Evolutionary conservation across 2,888 invertebrate genomes (phyloP).

Genomic region (Scaptomyza polygonia): DNA sequence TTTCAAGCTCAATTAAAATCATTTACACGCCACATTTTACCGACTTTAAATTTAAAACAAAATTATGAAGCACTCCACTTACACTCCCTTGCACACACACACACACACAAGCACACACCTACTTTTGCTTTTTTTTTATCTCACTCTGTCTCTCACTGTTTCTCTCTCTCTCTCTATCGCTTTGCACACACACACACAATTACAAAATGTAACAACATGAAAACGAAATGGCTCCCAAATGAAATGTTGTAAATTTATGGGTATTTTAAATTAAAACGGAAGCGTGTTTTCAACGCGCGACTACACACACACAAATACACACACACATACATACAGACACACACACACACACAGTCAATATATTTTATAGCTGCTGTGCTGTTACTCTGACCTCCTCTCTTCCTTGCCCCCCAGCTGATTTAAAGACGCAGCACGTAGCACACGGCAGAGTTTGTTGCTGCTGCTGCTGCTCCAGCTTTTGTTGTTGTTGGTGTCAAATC

Average conservation of each 20-base stretch:
- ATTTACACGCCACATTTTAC: slow-evolving; percentile 70
- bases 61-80: slow-evolving; percentile 52
- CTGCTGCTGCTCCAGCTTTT: slow-evolving; percentile 19
- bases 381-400: slow-evolving; percentile 22
- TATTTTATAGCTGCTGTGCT: slow-evolving; percentile 70
- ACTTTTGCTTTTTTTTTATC: slow-evolving; percentile 18
- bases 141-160: slow-evolving; percentile 15
- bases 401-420: slow-evolving; percentile 18
- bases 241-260: slow-evolving; percentile 84
- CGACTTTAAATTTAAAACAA: slow-evolving; percentile 65
- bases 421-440: slow-evolving; percentile 74
- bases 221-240: slow-evolving; percentile 83
- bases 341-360: slow-evolving; percentile 68
- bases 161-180: slow-evolving; percentile 16
- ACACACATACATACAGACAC: slow-evolving; percentile 42
- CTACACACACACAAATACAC: slow-evolving; percentile 48
- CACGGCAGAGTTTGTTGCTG: slow-evolving; percentile 57
- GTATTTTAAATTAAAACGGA: slow-evolving; percentile 84
- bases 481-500: slow-evolving; percentile 70
- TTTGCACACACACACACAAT: slow-evolving; percentile 65
- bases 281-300: slow-evolving; percentile 81
- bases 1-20: slow-evolving; percentile 74
- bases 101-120: slow-evolving; percentile 10
- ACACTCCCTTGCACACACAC: not conserved
- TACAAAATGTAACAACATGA: slow-evolving; percentile 75